Conservation (phyloP, 2,113 vertebrate species). For the Eptatretus burgeri region DNA sequence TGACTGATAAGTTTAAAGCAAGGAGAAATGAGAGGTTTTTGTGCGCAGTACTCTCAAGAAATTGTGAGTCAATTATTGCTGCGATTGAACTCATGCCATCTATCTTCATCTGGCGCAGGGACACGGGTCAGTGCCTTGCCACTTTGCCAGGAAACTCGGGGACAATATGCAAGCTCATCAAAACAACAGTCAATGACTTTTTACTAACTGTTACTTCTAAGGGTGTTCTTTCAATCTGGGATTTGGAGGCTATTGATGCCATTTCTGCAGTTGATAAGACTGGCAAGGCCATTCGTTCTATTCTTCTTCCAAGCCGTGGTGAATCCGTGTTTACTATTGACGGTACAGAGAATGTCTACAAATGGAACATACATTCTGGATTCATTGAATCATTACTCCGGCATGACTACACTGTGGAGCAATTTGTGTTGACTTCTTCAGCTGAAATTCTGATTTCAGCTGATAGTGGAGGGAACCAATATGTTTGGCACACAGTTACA, state of each 20-base stretch:
- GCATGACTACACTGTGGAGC: constrained; percentile 76
- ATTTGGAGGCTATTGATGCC: constrained; percentile 89
- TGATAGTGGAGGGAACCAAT: constrained; percentile 80
- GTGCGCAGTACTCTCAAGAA: constrained; percentile 72
- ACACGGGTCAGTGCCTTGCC: constrained; percentile 89
- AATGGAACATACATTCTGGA: constrained; percentile 85
- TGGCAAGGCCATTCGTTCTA: constrained; percentile 54
- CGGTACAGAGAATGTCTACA: constrained; percentile 69
- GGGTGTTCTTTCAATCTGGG: constrained; percentile 82
- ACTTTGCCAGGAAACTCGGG: constrained; percentile 90
- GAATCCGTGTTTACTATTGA: constrained; percentile 80
- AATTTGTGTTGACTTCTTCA: constrained; percentile 65
- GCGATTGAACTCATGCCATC: constrained; percentile 96
- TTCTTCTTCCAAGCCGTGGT: constrained; percentile 53
- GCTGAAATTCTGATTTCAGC: constrained; percentile 85
- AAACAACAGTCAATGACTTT: constrained; percentile 75
- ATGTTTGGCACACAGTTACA: constrained; percentile 65
- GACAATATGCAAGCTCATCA: constrained; percentile 74
- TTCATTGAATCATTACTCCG: constrained; percentile 88
- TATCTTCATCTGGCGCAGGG: constrained; percentile 88
- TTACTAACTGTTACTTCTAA: constrained; percentile 73
- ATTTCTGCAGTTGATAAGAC: constrained; percentile 99
- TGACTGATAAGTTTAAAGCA: constrained; percentile 81
- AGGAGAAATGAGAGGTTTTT: constrained; percentile 69
- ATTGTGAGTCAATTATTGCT: constrained; percentile 74